Base-by-base conservation (phyloP, 2,797 vertebrate genomes). In the Pelodytes ibericus region DNA sequence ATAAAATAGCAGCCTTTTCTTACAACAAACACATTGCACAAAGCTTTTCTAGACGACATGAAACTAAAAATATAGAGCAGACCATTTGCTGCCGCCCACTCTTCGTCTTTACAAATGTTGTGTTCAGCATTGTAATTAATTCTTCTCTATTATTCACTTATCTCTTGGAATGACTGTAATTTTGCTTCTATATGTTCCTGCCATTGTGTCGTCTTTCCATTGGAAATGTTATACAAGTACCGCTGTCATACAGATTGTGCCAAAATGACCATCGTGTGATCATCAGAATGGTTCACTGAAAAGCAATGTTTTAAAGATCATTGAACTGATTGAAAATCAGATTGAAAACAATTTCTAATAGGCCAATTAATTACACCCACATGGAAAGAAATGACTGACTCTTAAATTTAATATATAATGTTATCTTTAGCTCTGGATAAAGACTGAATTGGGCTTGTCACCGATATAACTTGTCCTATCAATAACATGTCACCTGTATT, bases 41-140 rank as follows among this genome's bases (percentile, higher is more conserved):
- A 29, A 30, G 69, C 69, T 72, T 29, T 51, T 60, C 39, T 25
- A 73, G 56, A 53, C 56, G 66, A 61, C 31, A 2, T 20, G 25
- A 60, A 33, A 15, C 63, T 79, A 79, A 79, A 77, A 71, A 71
- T 65, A 71, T 13, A 29, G 22, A 29, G 33, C 44, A 31, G 63
- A 68, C 70, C 71, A 72, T 31, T 79, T 79, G 70, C 76, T 71
- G 57, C 59, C 76, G 30, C 76, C 76, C 31, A 73, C 70, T 53
- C 62, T 13, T 58, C 58, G 68, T 71, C 61, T 72, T 73, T 36
- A 53, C 49, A 63, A 33, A 77, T 73, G 69, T 67, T n/a, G 39
- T 62, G 62, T 56, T 69, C 67, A 72, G 31, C 62, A 62, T 72
- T 53, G 18, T 78, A 78, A 78, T 78, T 79, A 72, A 72, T 79